Conservation (phyloP, 2,113 vertebrate species). For the Vimba vimba region DNA sequence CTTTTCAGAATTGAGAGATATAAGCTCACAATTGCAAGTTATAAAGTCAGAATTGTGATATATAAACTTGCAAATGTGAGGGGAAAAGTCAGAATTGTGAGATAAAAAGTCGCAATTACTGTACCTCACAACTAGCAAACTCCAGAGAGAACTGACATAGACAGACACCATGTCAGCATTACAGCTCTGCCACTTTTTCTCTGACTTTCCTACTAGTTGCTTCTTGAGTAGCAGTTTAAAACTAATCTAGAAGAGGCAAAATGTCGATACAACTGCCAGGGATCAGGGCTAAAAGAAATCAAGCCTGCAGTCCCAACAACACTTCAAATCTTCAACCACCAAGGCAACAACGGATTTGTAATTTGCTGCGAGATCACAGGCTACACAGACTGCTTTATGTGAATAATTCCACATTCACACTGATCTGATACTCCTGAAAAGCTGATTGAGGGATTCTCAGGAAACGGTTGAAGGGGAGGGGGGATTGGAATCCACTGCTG, state of each 20-base stretch:
- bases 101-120: too few species aligned
- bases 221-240: not conserved
- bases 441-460: not conserved
- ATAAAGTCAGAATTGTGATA: too few species aligned
- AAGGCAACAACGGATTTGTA: conserved; percentile 8
- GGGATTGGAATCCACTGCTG: too few species aligned
- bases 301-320: not conserved
- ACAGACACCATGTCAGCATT: not conserved
- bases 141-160: not conserved
- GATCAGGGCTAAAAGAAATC: not conserved
- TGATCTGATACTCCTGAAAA: not conserved
- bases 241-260: conserved; percentile 1
- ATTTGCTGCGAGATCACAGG: not conserved
- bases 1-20: too few species aligned
- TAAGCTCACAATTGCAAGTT: too few species aligned
- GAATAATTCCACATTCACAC: not conserved
- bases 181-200: not conserved
- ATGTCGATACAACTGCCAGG: not conserved
- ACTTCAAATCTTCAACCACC: not conserved
- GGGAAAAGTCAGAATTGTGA: too few species aligned
- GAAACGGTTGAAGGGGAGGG: not conserved
- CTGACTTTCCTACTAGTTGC: not conserved
- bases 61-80: too few species aligned
- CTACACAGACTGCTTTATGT: not conserved
- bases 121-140: too few species aligned